Base-by-base conservation (phyloP, 2,797 vertebrate genomes). In the Morus bassanus region DNA sequence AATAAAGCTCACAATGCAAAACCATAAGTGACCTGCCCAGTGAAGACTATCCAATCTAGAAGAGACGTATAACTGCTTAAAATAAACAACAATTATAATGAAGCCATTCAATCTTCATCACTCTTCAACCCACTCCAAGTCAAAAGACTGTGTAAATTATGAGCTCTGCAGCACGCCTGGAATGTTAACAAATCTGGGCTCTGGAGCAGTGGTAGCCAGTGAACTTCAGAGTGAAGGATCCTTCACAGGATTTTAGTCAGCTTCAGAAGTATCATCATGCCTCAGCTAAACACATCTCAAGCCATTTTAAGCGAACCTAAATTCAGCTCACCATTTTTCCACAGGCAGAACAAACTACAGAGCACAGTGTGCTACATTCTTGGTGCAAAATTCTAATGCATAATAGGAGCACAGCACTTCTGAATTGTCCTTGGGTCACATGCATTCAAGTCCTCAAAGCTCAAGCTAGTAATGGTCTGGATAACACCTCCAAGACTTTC, bases 101-200 rank as follows among this genome's bases (percentile, higher is more conserved):
- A 92, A 70, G 11, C 25, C 23, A 22, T 84, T 96, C 75, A 84
- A 43, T 78, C 81, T 59, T 75, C 72, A 50, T 93, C 73, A 85
- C 78, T 88, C 37, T 89, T 80, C 88, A 95, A 37, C 60, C 41
- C 81, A 87, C 63, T 91, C 12, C 17, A 85, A 85, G n/a, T 68
- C 11, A 16, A 83, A 92, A 79, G 35, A 65, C 65, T 65, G 68
- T 22, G 56, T 37, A 91, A 91, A 85, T 88, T 76, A 65, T 88
- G 85, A 89, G 65, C 35, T 78, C 67, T 69, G 51, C 61, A 92
- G 60, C 76, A 78, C 31, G 61, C 11, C 35, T 69, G 84, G 78
- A 95, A 92, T 61, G 75, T 69, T 73, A 85, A 87, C 81, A 96
- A 75, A 95, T 93, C 59, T 53, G 53, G 10, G 39, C 39, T 75